Evolutionary conservation across 2,888 invertebrate species (phyloP), one percentile per base, ranked within the genome.

Genomic region (Phasia obesa): DNA sequence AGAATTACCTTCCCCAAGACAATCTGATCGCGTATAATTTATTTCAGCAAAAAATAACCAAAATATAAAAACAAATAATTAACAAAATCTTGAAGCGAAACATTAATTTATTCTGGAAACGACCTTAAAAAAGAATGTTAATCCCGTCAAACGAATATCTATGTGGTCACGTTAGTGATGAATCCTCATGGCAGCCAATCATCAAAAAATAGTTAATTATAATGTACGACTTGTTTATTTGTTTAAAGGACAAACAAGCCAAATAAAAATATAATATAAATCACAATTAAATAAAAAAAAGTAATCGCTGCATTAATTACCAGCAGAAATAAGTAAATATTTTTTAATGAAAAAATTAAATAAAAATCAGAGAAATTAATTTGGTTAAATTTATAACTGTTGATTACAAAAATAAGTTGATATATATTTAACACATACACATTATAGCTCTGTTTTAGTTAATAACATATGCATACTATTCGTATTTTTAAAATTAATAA

Each of bases 121-220:
- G n/a, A n/a, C n/a, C n/a, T n/a, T n/a, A n/a, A n/a, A n/a, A n/a
- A n/a, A n/a, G n/a, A n/a, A n/a, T n/a, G n/a, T n/a, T n/a, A n/a
- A n/a, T n/a, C n/a, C n/a, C n/a, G n/a, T n/a, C n/a, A n/a, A n/a
- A n/a, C n/a, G n/a, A n/a, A n/a, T n/a, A n/a, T n/a, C n/a, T n/a
- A n/a, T n/a, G n/a, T n/a, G n/a, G n/a, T n/a, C n/a, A n/a, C n/a
- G n/a, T n/a, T 59, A 15, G 13, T 42, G 44, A 49, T 49, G 23
- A 49, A 38, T 60, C 60, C 42, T 53, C 62, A 62, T 62, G 51
- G 53, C 60, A 35, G 27, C 21, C 42, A 60, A 31, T 35, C n/a
- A 59, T 70, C 47, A 59, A 70, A 59, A 23, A 62, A 62, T 21
- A 31, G 19, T 73, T 62, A 53, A 53, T 73, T 57, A 57, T 17